Evolutionary conservation across 1,140 invertebrate species (phyloP), one percentile per base, ranked within the genome.

Genomic region (Scaptomyza graminum): DNA sequence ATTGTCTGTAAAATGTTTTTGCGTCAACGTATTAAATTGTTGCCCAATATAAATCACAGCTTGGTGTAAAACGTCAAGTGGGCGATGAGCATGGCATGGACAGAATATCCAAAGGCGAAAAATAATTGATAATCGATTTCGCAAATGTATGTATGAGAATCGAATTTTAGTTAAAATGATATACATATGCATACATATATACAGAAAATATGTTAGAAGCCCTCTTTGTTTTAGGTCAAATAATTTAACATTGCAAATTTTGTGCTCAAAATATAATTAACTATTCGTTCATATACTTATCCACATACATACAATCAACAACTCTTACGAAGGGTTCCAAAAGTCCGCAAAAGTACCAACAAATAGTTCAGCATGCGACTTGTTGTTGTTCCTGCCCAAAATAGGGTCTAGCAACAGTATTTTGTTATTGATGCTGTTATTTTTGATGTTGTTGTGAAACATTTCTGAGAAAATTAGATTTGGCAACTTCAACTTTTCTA

Each of bases 401-500:
- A 15, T 9, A 7, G 7, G 41, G 55, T 59, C 41, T 9, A 16
- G 39, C 6, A 44, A 5, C 2, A 44, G 22, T 9, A 11, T 43
- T n/a, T 31, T 37, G 28, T 28, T 49, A 50, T 39, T 56, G 44
- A 41, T 65, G 11, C 37, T 41, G 37, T 41, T 34, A 34, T 34
- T 34, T 7, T 34, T 34, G 31, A 34, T 34, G 50, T 50, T 79
- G 70, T 61, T 74, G 50, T 52, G 41, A 68, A 59, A 68, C 74
- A 79, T 78, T 81, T 82, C 77, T 69, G 37, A 74, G 56, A 75
- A 82, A 82, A 82, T 82, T 82, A 82, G 74, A 82, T 82, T 82
- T 82, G 60, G 74, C 74, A 82, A 82, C 74, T 74, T 82, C 60
- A 82, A 82, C 79, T 82, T 82, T 82, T 82, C 79, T 82, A 74